Base-by-base conservation (phyloP, 2,113 vertebrate species). In the Corydoras sp. region DNA sequence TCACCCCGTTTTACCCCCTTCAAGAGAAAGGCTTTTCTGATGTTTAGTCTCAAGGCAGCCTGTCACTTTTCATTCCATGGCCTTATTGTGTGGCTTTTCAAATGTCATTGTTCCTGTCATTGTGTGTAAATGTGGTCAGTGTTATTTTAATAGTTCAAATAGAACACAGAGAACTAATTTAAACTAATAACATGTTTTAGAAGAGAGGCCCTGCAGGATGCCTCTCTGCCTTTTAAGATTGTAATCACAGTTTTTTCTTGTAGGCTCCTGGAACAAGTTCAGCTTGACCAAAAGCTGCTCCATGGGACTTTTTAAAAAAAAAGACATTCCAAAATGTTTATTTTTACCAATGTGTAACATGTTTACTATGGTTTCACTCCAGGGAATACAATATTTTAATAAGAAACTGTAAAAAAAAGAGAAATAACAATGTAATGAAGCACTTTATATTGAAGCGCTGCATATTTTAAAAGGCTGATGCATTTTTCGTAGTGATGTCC, bases 221-320 rank as follows among this genome's bases (percentile, higher is more conserved):
- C 35, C 2, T 43, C 7, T 60, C 7, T 35, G 14, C 77, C 86
- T 89, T 91, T 86, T 88, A 82, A 84, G 69, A 79, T 62, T 62
- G 77, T 69, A 66, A 84, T 87, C 68, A 86, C 86, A 43, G 91
- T 90, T 91, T 90, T 91, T 87, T 93, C 89, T 93, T 89, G 83
- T 91, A 98, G 95, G 96, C 94, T 88, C 93, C 95, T 78, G 95
- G 96, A 90, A 90, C 94, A 89, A 96, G 93, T 91, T 95, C 95
- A 86, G 93, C 95, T 93, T 98, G 95, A 98, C 92, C 89, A 84
- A 90, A 92, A 91, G 89, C 89, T 90, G 87, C 87, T 43, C 90
- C 84, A 87, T 86, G 91, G 93, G 93, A 92, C 92, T 91, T 92
- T 82, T 85, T 84, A 89, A 89, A 56, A 56, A 56, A 56, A 43